Evolutionary conservation across 1,140 invertebrate genomes (phyloP).

Genomic region (Armadillidium nasatum): DNA sequence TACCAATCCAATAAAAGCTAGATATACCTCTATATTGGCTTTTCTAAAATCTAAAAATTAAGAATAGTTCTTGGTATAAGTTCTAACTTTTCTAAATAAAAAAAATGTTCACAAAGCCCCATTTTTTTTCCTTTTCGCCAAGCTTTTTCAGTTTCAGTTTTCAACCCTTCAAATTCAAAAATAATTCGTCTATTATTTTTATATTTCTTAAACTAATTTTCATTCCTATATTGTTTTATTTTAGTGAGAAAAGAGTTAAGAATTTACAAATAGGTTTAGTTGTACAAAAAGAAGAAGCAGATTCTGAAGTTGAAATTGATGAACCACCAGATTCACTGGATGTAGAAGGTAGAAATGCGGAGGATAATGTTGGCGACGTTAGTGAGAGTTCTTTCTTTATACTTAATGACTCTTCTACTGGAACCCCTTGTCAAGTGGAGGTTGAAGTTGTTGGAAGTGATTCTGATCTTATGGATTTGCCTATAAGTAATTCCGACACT

Average conservation of each 20-base stretch:
- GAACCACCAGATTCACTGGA: neutral
- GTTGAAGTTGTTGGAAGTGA: constrained; percentile 46
- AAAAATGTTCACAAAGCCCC: no score
- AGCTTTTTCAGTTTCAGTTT: no score
- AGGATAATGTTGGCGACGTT: constrained; percentile 33
- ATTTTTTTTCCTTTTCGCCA: no score
- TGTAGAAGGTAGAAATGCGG: neutral
- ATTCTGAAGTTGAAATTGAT: neutral
- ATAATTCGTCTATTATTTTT: no score
- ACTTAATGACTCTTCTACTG: constrained; percentile 37
- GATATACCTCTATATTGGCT: no score
- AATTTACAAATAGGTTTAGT: neutral
- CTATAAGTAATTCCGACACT: constrained; percentile 28
- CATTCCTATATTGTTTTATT: neutral
- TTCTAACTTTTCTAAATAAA: no score
- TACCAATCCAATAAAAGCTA: no score
- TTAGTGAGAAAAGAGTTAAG: neutral
- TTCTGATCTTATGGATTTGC: constrained; percentile 30
- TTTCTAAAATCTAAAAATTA: no score
- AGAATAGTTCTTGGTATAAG: no score
- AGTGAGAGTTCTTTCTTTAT: constrained; percentile 41
- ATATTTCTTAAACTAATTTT: no score
- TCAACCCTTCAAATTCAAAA: no score
- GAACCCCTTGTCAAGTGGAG: constrained; percentile 45
- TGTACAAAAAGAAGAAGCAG: neutral